Evolutionary conservation across 2,797 vertebrate genomes (phyloP).

Genomic region (Numenius phaeopus): DNA sequence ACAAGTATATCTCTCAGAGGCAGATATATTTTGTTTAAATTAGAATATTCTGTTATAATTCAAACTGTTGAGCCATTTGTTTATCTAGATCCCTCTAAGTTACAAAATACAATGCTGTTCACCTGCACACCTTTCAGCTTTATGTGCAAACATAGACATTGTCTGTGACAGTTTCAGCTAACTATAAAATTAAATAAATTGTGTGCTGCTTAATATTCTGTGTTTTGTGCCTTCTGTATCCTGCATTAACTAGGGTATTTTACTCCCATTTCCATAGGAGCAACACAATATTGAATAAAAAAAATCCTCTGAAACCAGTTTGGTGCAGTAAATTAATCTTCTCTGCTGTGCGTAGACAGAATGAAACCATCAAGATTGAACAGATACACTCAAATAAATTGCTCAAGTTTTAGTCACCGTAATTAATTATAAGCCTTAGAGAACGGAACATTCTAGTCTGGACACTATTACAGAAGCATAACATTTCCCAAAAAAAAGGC

Average conservation of each 20-base stretch:
- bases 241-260: background rate
- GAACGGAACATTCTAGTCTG: background rate
- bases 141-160: background rate
- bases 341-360: background rate
- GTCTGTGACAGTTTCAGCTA: background rate
- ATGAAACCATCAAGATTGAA: background rate
- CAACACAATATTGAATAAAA: background rate
- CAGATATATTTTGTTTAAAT: background rate
- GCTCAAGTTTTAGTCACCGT: background rate
- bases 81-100: background rate
- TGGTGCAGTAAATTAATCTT: background rate
- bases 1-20: background rate
- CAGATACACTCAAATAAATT: background rate
- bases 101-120: background rate
- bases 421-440: slow-evolving; percentile 5
- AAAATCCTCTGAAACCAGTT: background rate
- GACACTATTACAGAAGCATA: background rate
- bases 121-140: background rate
- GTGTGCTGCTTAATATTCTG: background rate
- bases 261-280: background rate
- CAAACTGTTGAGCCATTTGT: background rate
- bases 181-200: background rate
- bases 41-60: background rate
- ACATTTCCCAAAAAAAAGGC: background rate
- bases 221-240: background rate